Conservation (phyloP, 2,888 invertebrate species). For the Eilema caniola region DNA sequence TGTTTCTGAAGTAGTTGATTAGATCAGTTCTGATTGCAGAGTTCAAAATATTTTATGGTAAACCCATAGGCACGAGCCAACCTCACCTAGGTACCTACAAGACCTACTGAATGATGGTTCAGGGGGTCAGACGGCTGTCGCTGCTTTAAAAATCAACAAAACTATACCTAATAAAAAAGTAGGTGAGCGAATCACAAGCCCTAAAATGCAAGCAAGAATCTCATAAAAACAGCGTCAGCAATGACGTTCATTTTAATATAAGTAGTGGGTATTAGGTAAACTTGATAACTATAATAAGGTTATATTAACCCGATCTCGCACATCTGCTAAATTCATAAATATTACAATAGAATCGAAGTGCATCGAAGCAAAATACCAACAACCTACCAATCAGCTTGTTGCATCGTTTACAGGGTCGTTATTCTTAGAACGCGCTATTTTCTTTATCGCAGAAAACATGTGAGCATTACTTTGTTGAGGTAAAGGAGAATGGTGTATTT, state of each 20-base stretch:
- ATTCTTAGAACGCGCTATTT: too few relatives aligned
- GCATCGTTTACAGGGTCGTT: too few relatives aligned
- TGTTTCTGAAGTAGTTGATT: conserved; percentile 43
- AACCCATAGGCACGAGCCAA: too few relatives aligned
- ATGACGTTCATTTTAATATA: not conserved
- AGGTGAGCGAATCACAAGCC: not conserved
- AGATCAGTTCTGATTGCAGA: too few relatives aligned
- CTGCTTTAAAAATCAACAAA: not conserved
- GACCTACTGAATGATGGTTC: not conserved
- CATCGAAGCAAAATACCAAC: too few relatives aligned
- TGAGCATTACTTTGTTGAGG: too few relatives aligned
- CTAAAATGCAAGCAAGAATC: not conserved
- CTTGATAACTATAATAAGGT: not conserved
- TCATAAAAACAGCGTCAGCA: not conserved
- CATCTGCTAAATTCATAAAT: not conserved
- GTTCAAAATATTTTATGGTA: too few relatives aligned
- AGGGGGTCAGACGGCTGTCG: not conserved
- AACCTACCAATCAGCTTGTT: too few relatives aligned
- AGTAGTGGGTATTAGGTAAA: not conserved
- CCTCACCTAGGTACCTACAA: too few relatives aligned
- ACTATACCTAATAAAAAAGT: not conserved
- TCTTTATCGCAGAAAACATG: too few relatives aligned
- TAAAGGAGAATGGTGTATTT: too few relatives aligned
- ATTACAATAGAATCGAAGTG: too few relatives aligned
- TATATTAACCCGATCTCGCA: not conserved